Base-by-base conservation (phyloP, 2,888 invertebrate genomes). In the Abrostola triplasia region DNA sequence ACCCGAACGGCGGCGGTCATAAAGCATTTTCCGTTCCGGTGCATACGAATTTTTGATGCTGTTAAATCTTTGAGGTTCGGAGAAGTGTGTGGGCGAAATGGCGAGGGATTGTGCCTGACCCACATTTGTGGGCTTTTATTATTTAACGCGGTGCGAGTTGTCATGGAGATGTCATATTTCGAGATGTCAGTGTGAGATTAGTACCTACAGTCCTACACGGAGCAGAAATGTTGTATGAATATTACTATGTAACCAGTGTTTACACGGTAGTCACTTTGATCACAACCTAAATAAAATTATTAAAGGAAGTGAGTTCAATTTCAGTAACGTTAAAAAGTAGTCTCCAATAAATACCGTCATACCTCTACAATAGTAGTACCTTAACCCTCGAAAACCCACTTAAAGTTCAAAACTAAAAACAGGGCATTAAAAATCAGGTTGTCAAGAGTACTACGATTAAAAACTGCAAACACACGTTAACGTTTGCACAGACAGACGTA, bases 1-100 rank as follows among this genome's bases (percentile, higher is more conserved):
- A 73, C 70, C 77, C 71, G 68, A 81, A 81, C 77, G 73, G 77
- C 72, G 76, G 77, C 71, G 76, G 76, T 77, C 84, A 82, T 88
- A 88, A 87, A 88, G 76, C 83, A 89, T 85, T 83, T 85, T 82
- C 78, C 83, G 81, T 84, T 79, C 80, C 83, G 79, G 76, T 81
- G 83, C 86, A 87, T 85, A 79, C 81, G 81, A 87, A 87, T 85
- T 81, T 82, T 81, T 83, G 75, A 85, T 81, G 77, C 69, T 77
- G 81, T 82, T 80, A 78, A 81, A 82, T 82, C 77, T 84, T 82
- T 79, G 67, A 81, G 80, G 74, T 73, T 76, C 77, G 70, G 67
- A 79, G 73, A 77, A 80, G 78, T 79, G 65, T 71, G 77, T 70
- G 74, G 74, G 68, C 59, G 64, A 66, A 73, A 68, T 11, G 61